Conservation (phyloP, 2,888 invertebrate species). For the Phalangium opilio region DNA sequence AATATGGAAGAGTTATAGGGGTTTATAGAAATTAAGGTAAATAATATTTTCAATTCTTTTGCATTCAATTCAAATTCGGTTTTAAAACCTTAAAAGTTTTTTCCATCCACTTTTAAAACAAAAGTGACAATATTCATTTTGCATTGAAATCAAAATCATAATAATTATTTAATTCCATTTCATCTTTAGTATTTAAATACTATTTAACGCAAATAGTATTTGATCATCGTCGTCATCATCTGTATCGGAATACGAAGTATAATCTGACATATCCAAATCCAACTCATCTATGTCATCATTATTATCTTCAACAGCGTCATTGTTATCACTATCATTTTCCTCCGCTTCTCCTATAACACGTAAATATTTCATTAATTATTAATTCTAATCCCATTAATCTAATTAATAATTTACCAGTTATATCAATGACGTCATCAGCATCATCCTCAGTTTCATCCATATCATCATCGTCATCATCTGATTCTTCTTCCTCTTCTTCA, state of each 20-base stretch:
- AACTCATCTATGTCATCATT: constrained; percentile 5
- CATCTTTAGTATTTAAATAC: too few species aligned
- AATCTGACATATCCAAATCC: neutral
- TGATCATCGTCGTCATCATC: constrained; percentile 8
- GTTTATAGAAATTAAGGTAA: too few species aligned
- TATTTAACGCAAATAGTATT: constrained; percentile 8
- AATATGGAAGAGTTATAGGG: too few species aligned
- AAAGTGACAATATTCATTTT: too few species aligned
- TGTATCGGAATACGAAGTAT: neutral
- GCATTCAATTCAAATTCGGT: too few species aligned
- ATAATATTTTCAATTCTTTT: too few species aligned
- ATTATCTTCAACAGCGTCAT: constrained; percentile 19
- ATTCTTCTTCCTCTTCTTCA: neutral
- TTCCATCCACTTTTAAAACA: too few species aligned
- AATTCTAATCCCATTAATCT: neutral
- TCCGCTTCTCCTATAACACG: constrained; percentile 19
- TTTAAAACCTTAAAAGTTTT: too few species aligned
- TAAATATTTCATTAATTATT: neutral
- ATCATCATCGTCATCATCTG: constrained; percentile 13
- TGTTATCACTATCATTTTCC: constrained; percentile 19
- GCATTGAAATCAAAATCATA: neutral
- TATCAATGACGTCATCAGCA: constrained; percentile 8
- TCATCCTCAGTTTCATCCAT: constrained; percentile 9
- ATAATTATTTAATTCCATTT: neutral
- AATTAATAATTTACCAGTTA: constrained; percentile 2